Evolutionary conservation across 2,113 vertebrate species (phyloP).

Genomic region (Cinclus mexicanus): DNA sequence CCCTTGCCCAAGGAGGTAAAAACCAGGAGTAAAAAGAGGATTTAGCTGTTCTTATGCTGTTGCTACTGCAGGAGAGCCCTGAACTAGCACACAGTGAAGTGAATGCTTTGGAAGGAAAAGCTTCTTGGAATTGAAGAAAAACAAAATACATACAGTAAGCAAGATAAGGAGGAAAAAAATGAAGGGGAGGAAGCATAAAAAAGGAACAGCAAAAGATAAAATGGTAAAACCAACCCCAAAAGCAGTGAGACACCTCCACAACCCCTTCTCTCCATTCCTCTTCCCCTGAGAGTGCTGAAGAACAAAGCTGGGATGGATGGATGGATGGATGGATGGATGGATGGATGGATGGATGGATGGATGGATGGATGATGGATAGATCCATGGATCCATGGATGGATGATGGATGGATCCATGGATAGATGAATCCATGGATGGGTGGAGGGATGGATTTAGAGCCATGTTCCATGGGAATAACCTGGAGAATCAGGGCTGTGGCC

Average conservation of each 20-base stretch:
- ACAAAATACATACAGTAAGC: neutral
- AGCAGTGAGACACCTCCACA: neutral
- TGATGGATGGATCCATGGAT: too few relatives aligned
- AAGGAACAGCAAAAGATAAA: neutral
- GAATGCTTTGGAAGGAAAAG: neutral
- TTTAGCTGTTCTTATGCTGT: neutral
- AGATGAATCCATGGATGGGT: too few relatives aligned
- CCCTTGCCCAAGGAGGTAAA: neutral
- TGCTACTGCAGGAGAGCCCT: neutral
- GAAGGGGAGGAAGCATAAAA: neutral
- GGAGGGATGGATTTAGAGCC: neutral
- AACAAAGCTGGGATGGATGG: neutral
- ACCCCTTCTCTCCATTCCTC: accelerated
- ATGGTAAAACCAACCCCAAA: neutral
- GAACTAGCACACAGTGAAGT: accelerated
- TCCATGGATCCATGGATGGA: neutral
- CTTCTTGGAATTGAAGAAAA: neutral
- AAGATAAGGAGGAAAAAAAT: neutral
- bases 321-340: neutral
- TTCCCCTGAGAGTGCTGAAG: neutral
- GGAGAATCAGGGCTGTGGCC: neutral
- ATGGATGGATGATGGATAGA: neutral
- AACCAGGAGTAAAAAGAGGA: neutral
- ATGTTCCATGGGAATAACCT: accelerated
- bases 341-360: neutral